A percentile compares a stretch with the other conserved stretches of the same genome.
phyloP scores from a whole-genome alignment of 1,140 invertebrate genomes.

The Spodoptera frugiperda region DNA sequence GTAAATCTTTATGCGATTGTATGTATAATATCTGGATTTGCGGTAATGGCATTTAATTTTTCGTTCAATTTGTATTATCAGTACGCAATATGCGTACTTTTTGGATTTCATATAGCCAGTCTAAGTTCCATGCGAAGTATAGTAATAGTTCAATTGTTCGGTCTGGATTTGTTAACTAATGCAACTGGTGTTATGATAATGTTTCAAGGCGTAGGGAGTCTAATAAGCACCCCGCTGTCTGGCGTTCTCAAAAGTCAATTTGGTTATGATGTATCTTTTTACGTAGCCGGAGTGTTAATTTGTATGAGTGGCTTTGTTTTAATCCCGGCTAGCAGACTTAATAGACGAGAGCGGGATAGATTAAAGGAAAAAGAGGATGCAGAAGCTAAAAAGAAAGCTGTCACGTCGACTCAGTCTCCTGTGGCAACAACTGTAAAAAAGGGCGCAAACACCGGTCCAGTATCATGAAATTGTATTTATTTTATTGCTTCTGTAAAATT shows the following conservation, averaged over 20 bases:
- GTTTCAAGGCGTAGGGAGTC: slow-evolving; percentile 77
- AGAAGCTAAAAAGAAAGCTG: background rate
- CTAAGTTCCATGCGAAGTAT: slow-evolving; percentile 70
- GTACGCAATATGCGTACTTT: slow-evolving; percentile 72
- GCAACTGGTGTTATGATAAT: slow-evolving; percentile 76
- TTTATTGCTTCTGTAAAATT: no score
- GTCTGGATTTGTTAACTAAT: slow-evolving; percentile 80
- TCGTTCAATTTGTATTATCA: slow-evolving; percentile 73
- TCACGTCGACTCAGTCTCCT: background rate
- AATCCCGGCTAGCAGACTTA: slow-evolving; percentile 62
- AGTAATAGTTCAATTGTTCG: slow-evolving; percentile 74
- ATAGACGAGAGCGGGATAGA: slow-evolving; percentile 38
- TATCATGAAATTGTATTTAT: no score
- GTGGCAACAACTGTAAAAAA: no score
- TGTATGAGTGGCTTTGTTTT: slow-evolving; percentile 64
- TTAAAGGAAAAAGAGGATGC: slow-evolving; percentile 24
- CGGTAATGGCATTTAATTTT: slow-evolving; percentile 67
- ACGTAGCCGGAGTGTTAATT: slow-evolving; percentile 71
- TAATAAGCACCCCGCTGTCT: slow-evolving; percentile 76
- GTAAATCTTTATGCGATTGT: slow-evolving; percentile 61
- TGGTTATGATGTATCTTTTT: slow-evolving; percentile 71
- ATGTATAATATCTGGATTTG: slow-evolving; percentile 61
- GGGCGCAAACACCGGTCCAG: no score
- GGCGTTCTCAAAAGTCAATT: slow-evolving; percentile 68
- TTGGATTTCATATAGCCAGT: slow-evolving; percentile 72